Conservation (phyloP, 2,888 invertebrate species). For the Parapristionchus giblindavisi region DNA sequence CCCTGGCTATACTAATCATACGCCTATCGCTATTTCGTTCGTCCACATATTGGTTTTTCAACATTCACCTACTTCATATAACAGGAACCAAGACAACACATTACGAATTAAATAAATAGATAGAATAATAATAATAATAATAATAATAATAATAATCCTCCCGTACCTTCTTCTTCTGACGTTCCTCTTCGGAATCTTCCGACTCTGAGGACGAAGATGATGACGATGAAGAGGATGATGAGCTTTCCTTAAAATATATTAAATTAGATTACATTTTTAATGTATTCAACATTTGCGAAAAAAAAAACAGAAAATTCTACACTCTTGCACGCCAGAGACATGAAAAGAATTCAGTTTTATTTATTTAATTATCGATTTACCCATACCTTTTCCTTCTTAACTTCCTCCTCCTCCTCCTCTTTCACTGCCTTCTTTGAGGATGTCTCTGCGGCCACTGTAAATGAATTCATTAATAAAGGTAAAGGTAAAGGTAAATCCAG, state of each 20-base stretch:
- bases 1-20: too few species aligned
- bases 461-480: too few species aligned
- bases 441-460: neutral
- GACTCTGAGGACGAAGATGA: constrained; percentile 9
- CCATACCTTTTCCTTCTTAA: constrained; percentile 15
- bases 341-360: neutral
- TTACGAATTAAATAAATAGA: too few species aligned
- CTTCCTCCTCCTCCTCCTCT: constrained; percentile 39
- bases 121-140: constrained; percentile 24
- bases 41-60: too few species aligned
- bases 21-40: too few species aligned
- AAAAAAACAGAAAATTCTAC: too few species aligned
- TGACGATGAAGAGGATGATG: constrained; percentile 6
- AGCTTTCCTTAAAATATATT: constrained; percentile 25
- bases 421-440: constrained; percentile 3
- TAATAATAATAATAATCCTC: neutral
- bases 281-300: constrained; percentile 41
- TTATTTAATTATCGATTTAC: too few species aligned
- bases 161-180: constrained; percentile 42
- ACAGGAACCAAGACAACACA: too few species aligned
- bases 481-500: too few species aligned
- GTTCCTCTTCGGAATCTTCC: constrained; percentile 39
- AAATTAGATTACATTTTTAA: constrained; percentile 23
- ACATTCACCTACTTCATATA: too few species aligned
- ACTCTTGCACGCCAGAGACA: too few species aligned